Evolutionary conservation across 2,113 vertebrate species (phyloP).

Genomic region (Dascyllus trimaculatus): DNA sequence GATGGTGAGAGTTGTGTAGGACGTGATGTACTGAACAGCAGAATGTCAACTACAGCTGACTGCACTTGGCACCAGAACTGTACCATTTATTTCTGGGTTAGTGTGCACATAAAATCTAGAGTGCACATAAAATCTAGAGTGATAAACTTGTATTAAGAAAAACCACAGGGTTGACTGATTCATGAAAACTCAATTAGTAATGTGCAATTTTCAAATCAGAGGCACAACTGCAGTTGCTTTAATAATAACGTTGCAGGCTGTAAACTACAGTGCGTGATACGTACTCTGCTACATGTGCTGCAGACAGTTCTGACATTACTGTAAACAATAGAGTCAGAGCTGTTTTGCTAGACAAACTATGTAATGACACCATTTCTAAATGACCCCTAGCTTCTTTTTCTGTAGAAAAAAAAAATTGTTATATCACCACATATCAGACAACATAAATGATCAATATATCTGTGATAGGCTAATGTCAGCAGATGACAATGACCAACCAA

Average conservation of each 20-base stretch:
- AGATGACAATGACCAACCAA: too few relatives aligned
- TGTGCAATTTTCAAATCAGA: background rate
- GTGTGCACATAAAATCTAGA: constrained; percentile 1
- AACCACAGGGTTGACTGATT: background rate
- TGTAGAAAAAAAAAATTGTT: too few relatives aligned
- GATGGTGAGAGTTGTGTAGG: constrained; percentile 57
- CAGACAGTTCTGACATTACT: too few relatives aligned
- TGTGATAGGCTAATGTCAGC: too few relatives aligned
- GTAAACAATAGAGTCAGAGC: too few relatives aligned
- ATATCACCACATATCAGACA: too few relatives aligned
- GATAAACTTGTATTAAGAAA: background rate
- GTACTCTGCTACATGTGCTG: too few relatives aligned
- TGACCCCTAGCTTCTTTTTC: too few relatives aligned
- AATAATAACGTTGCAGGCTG: background rate
- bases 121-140: background rate
- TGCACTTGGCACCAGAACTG: constrained; percentile 34
- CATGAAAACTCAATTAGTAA: background rate
- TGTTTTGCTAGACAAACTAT: too few relatives aligned
- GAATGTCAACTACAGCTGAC: constrained; percentile 50
- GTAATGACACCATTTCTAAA: too few relatives aligned
- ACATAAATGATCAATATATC: too few relatives aligned
- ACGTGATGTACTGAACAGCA: constrained; percentile 56
- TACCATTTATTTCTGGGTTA: constrained; percentile 5
- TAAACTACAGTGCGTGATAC: background rate
- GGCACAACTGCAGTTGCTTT: background rate